phyloP scores from a whole-genome alignment of 2,888 invertebrate species.

The Drosophila atripex region DNA sequence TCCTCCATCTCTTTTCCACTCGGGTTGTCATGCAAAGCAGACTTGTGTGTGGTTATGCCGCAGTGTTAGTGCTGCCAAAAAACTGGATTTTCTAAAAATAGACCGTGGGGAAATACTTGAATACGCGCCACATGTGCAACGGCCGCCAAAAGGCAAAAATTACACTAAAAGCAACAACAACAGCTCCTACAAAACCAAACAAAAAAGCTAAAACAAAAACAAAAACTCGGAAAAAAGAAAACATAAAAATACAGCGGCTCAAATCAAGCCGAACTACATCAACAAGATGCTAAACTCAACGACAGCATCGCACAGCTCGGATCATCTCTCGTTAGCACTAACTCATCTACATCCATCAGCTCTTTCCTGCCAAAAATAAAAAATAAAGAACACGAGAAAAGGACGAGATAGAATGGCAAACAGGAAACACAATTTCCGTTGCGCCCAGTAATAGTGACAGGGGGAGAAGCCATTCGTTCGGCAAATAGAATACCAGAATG shows the following conservation, averaged over 20 bases:
- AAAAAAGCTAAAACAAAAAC: background rate
- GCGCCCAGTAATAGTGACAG: slow-evolving; percentile 15
- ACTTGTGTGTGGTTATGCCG: slow-evolving; percentile 22
- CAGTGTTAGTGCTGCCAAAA: slow-evolving; percentile 67
- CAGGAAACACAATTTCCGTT: slow-evolving; percentile 68
- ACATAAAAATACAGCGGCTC: slow-evolving; percentile 8
- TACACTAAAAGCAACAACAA: slow-evolving; percentile 29
- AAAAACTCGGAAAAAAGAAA: background rate
- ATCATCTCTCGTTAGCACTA: slow-evolving; percentile 28
- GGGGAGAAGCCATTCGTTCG: slow-evolving; percentile 29
- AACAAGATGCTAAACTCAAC: slow-evolving; percentile 10
- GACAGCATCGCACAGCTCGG: slow-evolving; percentile 6
- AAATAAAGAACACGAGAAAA: background rate
- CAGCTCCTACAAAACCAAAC: slow-evolving; percentile 16
- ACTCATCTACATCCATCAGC: slow-evolving; percentile 1
- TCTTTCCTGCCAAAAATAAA: slow-evolving; percentile 9
- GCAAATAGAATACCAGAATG: slow-evolving; percentile 45
- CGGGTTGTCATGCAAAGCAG: slow-evolving; percentile 61
- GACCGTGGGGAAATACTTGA: slow-evolving; percentile 81
- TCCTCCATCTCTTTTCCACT: slow-evolving; percentile 15
- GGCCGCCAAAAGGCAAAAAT: slow-evolving; percentile 64
- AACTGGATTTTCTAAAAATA: slow-evolving; percentile 83
- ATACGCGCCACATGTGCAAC: slow-evolving; percentile 78
- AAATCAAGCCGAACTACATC: slow-evolving; percentile 20
- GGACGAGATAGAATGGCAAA: slow-evolving; percentile 20